Evolutionary conservation across 2,888 invertebrate genomes (phyloP).

Genomic region (Oeneis ivallda): DNA sequence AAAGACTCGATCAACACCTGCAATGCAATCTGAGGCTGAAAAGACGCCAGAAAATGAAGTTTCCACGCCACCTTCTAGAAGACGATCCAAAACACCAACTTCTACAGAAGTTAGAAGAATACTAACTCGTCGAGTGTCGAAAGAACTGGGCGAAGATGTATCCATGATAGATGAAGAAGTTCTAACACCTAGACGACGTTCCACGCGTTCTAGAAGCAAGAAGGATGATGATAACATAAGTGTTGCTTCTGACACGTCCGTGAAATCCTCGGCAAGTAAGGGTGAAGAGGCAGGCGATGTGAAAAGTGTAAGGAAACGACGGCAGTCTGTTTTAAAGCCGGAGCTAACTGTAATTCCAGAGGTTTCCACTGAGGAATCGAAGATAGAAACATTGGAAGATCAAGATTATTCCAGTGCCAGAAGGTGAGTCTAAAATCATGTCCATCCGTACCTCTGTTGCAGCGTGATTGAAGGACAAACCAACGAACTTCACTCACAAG

Average conservation of each 20-base stretch:
- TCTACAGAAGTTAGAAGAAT: slow-evolving; percentile 63
- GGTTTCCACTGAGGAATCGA: slow-evolving; percentile 55
- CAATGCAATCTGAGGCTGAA: slow-evolving; percentile 55
- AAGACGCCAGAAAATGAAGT: slow-evolving; percentile 48
- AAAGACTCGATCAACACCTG: slow-evolving; percentile 50
- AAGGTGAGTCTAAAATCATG: slow-evolving; percentile 54
- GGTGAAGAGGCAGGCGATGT: slow-evolving; percentile 51
- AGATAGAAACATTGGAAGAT: slow-evolving; percentile 45
- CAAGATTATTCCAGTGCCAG: slow-evolving; percentile 59
- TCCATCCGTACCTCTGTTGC: no score
- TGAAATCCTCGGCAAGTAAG: slow-evolving; percentile 54
- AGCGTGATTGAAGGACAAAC: no score
- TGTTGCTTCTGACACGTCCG: slow-evolving; percentile 60
- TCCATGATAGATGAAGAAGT: slow-evolving; percentile 51
- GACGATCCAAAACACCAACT: slow-evolving; percentile 46
- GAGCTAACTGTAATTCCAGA: slow-evolving; percentile 76
- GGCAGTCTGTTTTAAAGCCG: slow-evolving; percentile 63
- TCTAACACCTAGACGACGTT: slow-evolving; percentile 58
- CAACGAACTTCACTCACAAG: no score
- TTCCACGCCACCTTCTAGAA: slow-evolving; percentile 41
- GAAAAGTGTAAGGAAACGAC: slow-evolving; percentile 54
- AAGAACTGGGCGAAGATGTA: slow-evolving; percentile 60
- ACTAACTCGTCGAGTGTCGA: slow-evolving; percentile 66
- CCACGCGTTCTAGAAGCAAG: slow-evolving; percentile 52
- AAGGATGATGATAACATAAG: slow-evolving; percentile 65